Conservation (phyloP, 1,140 invertebrate genomes). For the Ruditapes philippinarum region DNA sequence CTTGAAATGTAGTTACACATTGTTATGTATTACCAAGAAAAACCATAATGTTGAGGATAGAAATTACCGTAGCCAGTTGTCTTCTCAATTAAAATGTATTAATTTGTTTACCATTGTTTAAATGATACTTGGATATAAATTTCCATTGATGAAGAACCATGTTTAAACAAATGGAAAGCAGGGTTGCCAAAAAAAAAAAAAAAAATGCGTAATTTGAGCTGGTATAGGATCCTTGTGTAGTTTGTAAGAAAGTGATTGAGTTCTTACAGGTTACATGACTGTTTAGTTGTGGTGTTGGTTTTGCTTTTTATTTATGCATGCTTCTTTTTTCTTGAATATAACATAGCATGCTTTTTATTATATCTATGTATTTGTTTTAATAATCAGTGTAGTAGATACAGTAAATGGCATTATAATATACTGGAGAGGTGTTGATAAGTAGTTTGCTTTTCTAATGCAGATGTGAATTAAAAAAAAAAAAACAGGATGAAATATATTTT, state of each 20-base stretch:
- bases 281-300: constrained; percentile 39
- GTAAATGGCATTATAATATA: constrained; percentile 18
- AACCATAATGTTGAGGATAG: too few species aligned
- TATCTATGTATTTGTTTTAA: constrained; percentile 26
- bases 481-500: too few species aligned
- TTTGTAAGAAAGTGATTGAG: neutral
- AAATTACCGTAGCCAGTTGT: too few species aligned
- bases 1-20: too few species aligned
- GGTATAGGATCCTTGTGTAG: neutral
- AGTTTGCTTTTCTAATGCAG: constrained; percentile 23
- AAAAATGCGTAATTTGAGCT: too few species aligned
- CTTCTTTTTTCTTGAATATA: neutral
- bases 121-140: too few species aligned
- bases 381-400: constrained; percentile 22
- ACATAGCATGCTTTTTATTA: constrained; percentile 24
- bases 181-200: too few species aligned
- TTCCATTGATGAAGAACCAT: too few species aligned
- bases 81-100: too few species aligned
- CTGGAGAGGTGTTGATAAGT: neutral
- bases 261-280: constrained; percentile 12
- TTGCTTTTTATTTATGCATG: constrained; percentile 35
- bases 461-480: neutral
- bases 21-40: too few species aligned
- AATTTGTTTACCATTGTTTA: too few species aligned
- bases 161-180: too few species aligned